A percentile compares a stretch with the other conserved stretches of the same genome.
Evolutionary conservation across 2,888 invertebrate genomes (phyloP).

Genomic region (Agrochola lychnidis): DNA sequence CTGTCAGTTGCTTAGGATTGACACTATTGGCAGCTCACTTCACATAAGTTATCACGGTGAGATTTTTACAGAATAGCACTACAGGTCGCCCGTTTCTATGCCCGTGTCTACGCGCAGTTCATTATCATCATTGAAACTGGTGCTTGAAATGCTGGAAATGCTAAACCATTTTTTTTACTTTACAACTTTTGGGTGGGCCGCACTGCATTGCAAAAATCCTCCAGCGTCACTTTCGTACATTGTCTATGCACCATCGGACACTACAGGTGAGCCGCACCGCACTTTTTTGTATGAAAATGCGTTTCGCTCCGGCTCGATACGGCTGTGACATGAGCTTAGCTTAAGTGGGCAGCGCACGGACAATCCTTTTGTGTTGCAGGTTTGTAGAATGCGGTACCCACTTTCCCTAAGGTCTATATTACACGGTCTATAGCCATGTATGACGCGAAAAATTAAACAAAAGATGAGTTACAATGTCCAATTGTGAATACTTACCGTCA

Average conservation of each 20-base stretch:
- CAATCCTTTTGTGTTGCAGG: no score
- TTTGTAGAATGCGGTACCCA: no score
- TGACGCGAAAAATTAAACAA: not conserved
- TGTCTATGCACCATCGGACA: not conserved
- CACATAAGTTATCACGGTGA: no score
- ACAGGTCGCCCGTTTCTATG: no score
- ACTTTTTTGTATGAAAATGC: not conserved
- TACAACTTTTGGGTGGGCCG: not conserved
- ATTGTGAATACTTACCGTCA: constrained; percentile 70
- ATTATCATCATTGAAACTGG: not conserved
- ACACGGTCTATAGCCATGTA: no score
- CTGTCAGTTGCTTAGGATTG: no score
- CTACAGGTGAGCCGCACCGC: not conserved
- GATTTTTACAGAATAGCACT: no score
- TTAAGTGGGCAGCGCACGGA: not conserved
- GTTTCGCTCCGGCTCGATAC: not conserved
- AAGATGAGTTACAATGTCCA: not conserved
- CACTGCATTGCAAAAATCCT: not conserved
- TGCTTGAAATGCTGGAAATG: not conserved
- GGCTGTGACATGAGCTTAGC: not conserved
- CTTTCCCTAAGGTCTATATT: no score
- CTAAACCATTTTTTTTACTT: no score
- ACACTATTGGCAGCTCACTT: no score
- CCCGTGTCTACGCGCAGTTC: not conserved
- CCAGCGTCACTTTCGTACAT: not conserved